These are phyloP conservation scores for Vireo altiloquus DNA, from an alignment of 2,113 vertebrate genomes.

Conservation along the genomic window DNA sequence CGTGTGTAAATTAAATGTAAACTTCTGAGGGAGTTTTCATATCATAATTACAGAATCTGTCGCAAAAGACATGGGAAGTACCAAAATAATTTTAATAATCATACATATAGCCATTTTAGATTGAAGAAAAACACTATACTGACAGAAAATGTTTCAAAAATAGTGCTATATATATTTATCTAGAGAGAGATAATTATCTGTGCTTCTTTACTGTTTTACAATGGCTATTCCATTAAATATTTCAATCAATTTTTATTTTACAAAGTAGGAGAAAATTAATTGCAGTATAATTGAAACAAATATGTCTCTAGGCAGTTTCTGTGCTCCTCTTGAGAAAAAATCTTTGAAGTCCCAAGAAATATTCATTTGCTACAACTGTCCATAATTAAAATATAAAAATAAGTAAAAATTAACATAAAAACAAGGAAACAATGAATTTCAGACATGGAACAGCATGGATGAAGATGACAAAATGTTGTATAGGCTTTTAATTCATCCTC, in stretches of 20 bases:
- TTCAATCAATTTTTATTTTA: not conserved
- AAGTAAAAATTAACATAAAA: not conserved
- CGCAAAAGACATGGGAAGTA: not conserved
- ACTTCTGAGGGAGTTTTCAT: not conserved
- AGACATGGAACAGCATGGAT: not conserved
- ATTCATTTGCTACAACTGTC: not conserved
- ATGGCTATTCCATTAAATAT: not conserved
- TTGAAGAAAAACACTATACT: not conserved
- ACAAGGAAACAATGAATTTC: not conserved
- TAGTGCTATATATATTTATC: not conserved
- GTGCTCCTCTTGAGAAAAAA: not conserved
- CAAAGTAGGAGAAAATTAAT: not conserved
- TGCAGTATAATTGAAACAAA: not conserved
- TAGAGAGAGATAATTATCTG: not conserved
- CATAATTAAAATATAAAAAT: not conserved
- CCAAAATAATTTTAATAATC: not conserved
- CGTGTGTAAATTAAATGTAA: not conserved
- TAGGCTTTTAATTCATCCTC: not conserved
- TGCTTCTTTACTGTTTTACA: not conserved
- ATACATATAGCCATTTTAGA: not conserved
- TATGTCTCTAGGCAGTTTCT: not conserved
- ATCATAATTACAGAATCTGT: not conserved
- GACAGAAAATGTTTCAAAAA: not conserved
- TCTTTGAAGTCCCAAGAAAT: not conserved
- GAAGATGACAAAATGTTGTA: not conserved